Evolutionary conservation across 2,113 vertebrate species (phyloP).

Genomic region (Tursiops truncatus): DNA sequence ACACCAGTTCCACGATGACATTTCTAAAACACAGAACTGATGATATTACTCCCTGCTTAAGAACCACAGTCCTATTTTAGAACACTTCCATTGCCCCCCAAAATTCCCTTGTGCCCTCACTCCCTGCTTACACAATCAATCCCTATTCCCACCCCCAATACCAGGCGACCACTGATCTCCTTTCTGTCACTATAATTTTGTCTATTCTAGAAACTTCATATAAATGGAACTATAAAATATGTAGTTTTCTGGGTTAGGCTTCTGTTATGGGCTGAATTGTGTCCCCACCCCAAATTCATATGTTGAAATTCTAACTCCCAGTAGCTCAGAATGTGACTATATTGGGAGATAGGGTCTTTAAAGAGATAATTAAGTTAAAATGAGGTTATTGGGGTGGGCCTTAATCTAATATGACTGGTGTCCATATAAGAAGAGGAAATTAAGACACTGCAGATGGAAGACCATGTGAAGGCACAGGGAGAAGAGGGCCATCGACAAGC

Average conservation of each 20-base stretch:
- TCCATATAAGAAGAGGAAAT: background rate
- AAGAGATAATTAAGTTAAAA: slow-evolving; percentile 18
- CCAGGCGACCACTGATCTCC: background rate
- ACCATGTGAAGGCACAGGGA: background rate
- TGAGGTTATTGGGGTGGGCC: background rate
- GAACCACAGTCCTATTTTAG: background rate
- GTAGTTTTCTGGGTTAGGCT: background rate
- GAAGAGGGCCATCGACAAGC: background rate
- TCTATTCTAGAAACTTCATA: slow-evolving; percentile 14
- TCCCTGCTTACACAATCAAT: background rate
- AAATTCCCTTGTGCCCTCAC: background rate
- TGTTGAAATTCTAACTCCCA: background rate
- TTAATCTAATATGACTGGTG: background rate
- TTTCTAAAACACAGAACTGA: background rate
- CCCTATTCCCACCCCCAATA: background rate
- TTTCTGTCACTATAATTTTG: background rate
- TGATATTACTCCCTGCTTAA: background rate
- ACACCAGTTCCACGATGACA: background rate
- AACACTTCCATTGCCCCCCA: background rate
- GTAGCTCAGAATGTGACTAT: background rate
- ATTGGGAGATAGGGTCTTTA: background rate
- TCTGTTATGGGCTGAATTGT: background rate
- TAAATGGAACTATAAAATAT: background rate
- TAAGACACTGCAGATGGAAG: background rate
- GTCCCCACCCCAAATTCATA: background rate